Conservation (phyloP, 2,797 vertebrate genomes). For the Parotocinclus haroldoi region DNA sequence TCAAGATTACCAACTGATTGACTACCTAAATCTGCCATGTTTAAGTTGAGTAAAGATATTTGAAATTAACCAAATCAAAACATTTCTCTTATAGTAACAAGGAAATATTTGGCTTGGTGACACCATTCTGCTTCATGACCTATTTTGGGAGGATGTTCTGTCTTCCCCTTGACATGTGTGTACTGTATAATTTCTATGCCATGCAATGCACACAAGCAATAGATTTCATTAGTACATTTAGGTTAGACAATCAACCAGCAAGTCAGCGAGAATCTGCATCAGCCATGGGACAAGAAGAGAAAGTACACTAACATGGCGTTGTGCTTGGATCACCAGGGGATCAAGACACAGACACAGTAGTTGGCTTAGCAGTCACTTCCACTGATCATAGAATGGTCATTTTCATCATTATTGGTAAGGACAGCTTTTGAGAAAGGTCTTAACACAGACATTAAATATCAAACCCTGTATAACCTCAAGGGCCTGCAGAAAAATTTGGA, state of each 20-base stretch:
- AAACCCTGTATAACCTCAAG: no score
- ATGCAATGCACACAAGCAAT: slow-evolving; percentile 62
- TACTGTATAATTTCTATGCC: slow-evolving; percentile 51
- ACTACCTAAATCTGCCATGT: no score
- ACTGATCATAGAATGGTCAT: no score
- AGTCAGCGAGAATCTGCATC: slow-evolving; percentile 51
- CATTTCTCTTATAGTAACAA: slow-evolving; percentile 34
- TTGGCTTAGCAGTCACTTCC: slow-evolving; percentile 54
- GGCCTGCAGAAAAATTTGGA: no score
- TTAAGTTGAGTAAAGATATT: slow-evolving; percentile 1
- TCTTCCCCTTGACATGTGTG: slow-evolving; percentile 30
- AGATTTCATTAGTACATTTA: slow-evolving; percentile 66
- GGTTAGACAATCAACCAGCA: slow-evolving; percentile 55
- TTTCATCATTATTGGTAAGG: no score
- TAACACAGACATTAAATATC: no score
- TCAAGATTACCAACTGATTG: no score
- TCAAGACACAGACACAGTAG: slow-evolving; percentile 58
- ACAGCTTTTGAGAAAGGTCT: no score
- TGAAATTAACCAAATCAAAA: slow-evolving; percentile 1
- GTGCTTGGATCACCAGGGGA: slow-evolving; percentile 46
- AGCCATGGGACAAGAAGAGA: slow-evolving; percentile 43
- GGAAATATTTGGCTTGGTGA: slow-evolving; percentile 17
- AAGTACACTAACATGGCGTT: slow-evolving; percentile 59
- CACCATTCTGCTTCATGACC: slow-evolving; percentile 27
- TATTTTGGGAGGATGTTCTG: slow-evolving; percentile 14